Conservation (phyloP, 2,113 vertebrate genomes). For the Oenanthe oenanthe region DNA sequence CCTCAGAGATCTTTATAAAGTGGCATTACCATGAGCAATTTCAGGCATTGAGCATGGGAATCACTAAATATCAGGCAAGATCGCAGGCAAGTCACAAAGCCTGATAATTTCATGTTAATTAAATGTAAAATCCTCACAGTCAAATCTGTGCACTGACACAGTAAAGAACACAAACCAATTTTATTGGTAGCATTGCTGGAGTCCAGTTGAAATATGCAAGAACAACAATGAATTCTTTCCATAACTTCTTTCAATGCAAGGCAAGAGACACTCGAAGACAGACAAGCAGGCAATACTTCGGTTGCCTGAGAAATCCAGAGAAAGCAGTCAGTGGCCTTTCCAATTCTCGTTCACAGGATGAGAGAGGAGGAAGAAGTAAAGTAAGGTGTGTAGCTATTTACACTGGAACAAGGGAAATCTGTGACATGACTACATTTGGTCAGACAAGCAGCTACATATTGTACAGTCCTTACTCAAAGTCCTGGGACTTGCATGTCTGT, state of each 20-base stretch:
- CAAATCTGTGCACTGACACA: background rate
- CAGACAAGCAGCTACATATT: background rate
- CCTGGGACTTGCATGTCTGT: background rate
- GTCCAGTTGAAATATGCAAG: background rate
- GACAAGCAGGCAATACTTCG: background rate
- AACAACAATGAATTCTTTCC: rapidly evolving
- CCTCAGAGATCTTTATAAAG: background rate
- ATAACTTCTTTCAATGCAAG: background rate
- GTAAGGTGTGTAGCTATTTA: background rate
- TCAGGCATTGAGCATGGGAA: background rate
- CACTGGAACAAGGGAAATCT: background rate
- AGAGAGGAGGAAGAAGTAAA: background rate
- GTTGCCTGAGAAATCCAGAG: background rate
- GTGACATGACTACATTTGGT: background rate
- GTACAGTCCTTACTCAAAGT: background rate
- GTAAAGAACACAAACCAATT: background rate
- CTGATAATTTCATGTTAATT: background rate
- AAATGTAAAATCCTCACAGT: background rate
- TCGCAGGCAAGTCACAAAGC: background rate
- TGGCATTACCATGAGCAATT: background rate
- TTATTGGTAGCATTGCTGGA: background rate
- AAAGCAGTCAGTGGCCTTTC: background rate
- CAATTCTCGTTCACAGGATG: background rate
- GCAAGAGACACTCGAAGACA: background rate
- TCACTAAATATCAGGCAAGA: background rate